A percentile compares a stretch with the other conserved stretches of the same genome.
These are phyloP conservation scores for Ceratothoa steindachneri DNA, from an alignment of 2,888 invertebrate species.

Conservation along the genomic window DNA sequence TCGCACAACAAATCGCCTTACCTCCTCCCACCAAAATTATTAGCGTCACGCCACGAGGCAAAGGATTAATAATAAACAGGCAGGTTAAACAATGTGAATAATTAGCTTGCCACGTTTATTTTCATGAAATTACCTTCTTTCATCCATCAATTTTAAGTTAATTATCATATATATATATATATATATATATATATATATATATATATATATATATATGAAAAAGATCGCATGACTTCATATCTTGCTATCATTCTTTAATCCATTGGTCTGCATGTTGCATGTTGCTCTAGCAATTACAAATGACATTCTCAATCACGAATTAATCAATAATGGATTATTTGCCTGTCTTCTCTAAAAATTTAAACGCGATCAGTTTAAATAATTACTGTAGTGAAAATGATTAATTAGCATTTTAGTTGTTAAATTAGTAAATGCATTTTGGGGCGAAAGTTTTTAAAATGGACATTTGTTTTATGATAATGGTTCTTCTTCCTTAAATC, in stretches of 20 bases:
- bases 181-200: no score
- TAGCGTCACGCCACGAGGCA: no score
- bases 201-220: no score
- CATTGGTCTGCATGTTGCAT: slow-evolving; percentile 25
- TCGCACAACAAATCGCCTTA: no score
- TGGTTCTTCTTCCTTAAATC: no score
- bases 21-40: no score
- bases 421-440: neutral
- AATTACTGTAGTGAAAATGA: neutral
- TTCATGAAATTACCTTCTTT: no score
- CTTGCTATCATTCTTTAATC: slow-evolving; percentile 13
- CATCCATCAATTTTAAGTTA: no score
- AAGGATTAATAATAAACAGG: no score
- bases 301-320: slow-evolving; percentile 35
- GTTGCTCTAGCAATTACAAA: slow-evolving; percentile 29
- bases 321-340: slow-evolving; percentile 44
- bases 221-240: neutral
- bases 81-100: no score
- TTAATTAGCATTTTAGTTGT: neutral
- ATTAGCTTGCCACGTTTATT: no score
- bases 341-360: slow-evolving; percentile 21
- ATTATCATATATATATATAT: no score
- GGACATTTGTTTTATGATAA: neutral
- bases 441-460: neutral
- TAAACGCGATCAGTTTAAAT: neutral